Percentiles rank a stretch among this genome's conserved stretches.
Conservation (phyloP, 2,888 invertebrate species). For the Malachius bipustulatus region DNA sequence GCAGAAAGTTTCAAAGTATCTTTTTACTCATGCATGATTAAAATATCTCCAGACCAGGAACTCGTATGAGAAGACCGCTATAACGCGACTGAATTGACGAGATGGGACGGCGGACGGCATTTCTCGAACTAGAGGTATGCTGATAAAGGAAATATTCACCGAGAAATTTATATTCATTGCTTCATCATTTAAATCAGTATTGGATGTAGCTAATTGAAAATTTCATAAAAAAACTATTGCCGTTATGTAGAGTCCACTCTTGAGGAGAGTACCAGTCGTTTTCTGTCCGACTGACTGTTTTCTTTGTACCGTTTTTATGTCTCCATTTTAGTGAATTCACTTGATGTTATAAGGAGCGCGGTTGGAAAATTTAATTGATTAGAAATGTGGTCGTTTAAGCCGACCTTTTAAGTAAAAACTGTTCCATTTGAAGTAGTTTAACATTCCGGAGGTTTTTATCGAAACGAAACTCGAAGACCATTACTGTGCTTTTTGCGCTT, state of each 20-base stretch:
- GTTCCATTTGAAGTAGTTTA: too few species aligned
- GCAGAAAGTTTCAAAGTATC: too few species aligned
- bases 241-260: conserved; percentile 14
- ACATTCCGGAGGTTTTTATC: too few species aligned
- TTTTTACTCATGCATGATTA: conserved; percentile 1
- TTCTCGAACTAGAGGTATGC: background rate
- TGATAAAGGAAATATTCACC: conserved; percentile 15
- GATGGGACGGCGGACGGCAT: too few species aligned
- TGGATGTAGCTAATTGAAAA: conserved; percentile 23
- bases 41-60: conserved; percentile 2
- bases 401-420: too few species aligned
- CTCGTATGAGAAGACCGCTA: background rate
- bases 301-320: conserved; percentile 1
- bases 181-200: conserved; percentile 22
- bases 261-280: background rate
- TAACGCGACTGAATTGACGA: too few species aligned
- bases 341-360: too few species aligned
- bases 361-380: too few species aligned
- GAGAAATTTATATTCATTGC: conserved; percentile 24
- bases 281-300: background rate
- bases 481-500: too few species aligned
- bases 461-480: too few species aligned
- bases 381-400: too few species aligned
- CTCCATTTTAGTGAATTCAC: too few species aligned
- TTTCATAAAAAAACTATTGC: conserved; percentile 24